Percentiles rank a stretch among this genome's conserved stretches.
Conservation (phyloP, 1,140 invertebrate species). For the Drosophila carrolli region DNA sequence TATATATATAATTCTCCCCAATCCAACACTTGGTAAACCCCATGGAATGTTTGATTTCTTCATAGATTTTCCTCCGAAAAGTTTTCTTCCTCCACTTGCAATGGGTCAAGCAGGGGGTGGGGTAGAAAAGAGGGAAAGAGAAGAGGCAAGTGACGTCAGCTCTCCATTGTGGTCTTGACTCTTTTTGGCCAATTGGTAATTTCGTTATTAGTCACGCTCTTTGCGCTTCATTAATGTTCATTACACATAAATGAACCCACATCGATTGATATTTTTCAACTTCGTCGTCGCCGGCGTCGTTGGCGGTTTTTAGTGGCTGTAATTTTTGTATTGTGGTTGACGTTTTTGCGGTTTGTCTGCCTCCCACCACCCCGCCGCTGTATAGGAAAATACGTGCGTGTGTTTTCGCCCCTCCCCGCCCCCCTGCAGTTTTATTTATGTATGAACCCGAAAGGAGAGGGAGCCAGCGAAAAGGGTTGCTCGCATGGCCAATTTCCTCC, state of each 20-base stretch:
- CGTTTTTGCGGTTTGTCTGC: slow-evolving; percentile 72
- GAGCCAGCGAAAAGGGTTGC: slow-evolving; percentile 56
- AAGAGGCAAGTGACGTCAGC: slow-evolving; percentile 22
- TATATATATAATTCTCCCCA: background rate
- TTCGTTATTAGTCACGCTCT: slow-evolving; percentile 83
- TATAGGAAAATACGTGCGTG: slow-evolving; percentile 20
- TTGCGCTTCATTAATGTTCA: slow-evolving; percentile 84
- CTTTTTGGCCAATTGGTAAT: slow-evolving; percentile 81
- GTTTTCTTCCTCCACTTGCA: background rate
- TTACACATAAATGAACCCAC: slow-evolving; percentile 83
- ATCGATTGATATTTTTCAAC: slow-evolving; percentile 79
- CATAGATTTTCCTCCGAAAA: slow-evolving; percentile 15
- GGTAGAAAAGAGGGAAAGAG: background rate
- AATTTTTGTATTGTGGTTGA: slow-evolving; percentile 73
- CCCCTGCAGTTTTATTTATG: slow-evolving; percentile 53
- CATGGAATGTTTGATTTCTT: slow-evolving; percentile 9
- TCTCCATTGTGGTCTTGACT: slow-evolving; percentile 34
- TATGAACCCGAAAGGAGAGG: slow-evolving; percentile 44
- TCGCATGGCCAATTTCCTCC: slow-evolving; percentile 44
- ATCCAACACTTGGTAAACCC: background rate
- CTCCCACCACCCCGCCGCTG: background rate
- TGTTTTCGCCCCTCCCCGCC: slow-evolving; percentile 10
- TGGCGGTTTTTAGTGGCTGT: slow-evolving; percentile 65
- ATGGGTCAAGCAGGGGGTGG: background rate
- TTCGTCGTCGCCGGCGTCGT: slow-evolving; percentile 47